Percentiles rank a stretch among this genome's conserved stretches.
Evolutionary conservation across 92 coral and sea anemone genomes (phyloP).

Genomic region (Porites cylindrica): DNA sequence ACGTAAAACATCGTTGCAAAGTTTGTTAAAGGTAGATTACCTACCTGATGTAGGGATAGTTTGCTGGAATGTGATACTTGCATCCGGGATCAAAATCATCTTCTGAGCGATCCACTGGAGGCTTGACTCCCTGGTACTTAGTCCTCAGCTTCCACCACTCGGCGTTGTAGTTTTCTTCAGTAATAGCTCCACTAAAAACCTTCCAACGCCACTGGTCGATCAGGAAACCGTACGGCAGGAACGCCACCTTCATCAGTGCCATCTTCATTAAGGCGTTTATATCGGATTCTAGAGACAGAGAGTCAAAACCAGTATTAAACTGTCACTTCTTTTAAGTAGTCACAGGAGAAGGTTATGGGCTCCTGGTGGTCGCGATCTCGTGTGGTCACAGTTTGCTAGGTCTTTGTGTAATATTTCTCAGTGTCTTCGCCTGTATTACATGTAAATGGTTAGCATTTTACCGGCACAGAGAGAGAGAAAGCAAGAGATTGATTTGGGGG

Average conservation of each 20-base stretch:
- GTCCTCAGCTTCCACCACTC: conserved; percentile 94
- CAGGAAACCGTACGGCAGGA: conserved; percentile 77
- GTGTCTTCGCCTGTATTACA: too few species aligned
- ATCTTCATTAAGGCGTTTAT: conserved; percentile 67
- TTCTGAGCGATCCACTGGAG: conserved; percentile 80
- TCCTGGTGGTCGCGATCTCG: too few species aligned
- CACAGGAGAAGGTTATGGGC: too few species aligned
- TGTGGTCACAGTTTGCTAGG: too few species aligned
- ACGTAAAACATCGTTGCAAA: not conserved
- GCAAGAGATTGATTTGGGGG: too few species aligned
- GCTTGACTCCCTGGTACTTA: conserved; percentile 92
- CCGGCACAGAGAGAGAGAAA: too few species aligned
- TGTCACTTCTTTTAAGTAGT: not conserved
- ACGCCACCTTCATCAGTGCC: conserved; percentile 56
- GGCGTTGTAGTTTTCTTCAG: conserved; percentile 59
- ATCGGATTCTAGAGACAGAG: conserved; percentile 2
- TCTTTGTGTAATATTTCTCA: too few species aligned
- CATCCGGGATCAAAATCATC: conserved; percentile 93
- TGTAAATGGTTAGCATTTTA: too few species aligned
- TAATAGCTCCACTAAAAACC: conserved; percentile 74
- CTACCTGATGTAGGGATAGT: conserved; percentile 86
- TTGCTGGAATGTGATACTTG: conserved; percentile 86
- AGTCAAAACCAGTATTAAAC: not conserved
- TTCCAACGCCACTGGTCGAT: conserved; percentile 86
- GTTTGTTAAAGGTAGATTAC: too few species aligned